Evolutionary conservation across 2,797 vertebrate species (phyloP).

Genomic region (Synanceia verrucosa): DNA sequence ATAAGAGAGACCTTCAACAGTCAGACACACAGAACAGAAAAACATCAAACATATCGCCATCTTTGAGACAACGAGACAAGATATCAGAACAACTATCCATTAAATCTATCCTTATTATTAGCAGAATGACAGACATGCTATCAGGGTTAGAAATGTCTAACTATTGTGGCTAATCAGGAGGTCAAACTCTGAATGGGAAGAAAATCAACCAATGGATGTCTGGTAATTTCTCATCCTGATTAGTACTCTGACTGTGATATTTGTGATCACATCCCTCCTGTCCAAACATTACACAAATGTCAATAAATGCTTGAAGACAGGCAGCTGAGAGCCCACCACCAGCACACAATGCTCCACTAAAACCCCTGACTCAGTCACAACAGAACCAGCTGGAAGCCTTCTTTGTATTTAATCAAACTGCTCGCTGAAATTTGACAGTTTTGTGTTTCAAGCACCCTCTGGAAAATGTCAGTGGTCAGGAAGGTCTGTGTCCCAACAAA

Average conservation of each 20-base stretch:
- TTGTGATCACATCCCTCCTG: neutral
- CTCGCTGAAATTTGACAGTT: neutral
- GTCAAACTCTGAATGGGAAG: no score
- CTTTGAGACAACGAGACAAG: neutral
- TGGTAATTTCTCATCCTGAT: neutral
- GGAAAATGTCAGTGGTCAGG: neutral
- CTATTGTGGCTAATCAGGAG: no score
- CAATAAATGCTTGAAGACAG: constrained; percentile 18
- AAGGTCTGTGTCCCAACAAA: neutral
- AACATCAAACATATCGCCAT: neutral
- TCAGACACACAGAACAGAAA: constrained; percentile 25
- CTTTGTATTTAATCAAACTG: constrained; percentile 2
- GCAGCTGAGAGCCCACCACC: constrained; percentile 1
- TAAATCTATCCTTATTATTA: neutral
- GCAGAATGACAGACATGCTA: neutral
- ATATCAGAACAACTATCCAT: neutral
- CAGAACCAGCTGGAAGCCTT: neutral
- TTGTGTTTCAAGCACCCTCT: neutral
- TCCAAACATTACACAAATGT: constrained; percentile 26
- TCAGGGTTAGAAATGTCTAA: neutral
- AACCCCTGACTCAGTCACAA: neutral
- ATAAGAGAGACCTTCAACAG: constrained; percentile 41
- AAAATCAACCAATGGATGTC: no score
- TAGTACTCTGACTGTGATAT: constrained; percentile 5
- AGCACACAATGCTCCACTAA: neutral